Conservation (phyloP, 2,113 vertebrate genomes). For the Thalassoma bifasciatum region DNA sequence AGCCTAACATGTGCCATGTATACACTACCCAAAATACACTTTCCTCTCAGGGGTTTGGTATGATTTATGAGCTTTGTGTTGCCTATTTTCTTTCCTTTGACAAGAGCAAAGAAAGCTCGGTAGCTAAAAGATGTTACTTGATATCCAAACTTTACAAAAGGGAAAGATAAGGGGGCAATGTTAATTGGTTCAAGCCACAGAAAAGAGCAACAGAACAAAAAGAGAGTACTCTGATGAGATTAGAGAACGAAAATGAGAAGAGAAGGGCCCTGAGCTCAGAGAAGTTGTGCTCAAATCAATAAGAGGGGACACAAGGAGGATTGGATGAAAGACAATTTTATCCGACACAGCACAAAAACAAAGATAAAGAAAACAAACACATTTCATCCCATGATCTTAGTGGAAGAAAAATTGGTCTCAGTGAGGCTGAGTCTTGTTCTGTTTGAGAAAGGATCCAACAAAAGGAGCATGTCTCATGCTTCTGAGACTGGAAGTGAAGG, state of each 20-base stretch:
- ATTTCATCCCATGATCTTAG: conserved; percentile 19
- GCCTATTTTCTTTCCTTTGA: conserved; percentile 14
- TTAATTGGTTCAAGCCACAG: not conserved
- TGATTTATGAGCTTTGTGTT: conserved; percentile 28
- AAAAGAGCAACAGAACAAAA: conserved; percentile 13
- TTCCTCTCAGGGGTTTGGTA: not conserved
- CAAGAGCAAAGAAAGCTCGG: not conserved
- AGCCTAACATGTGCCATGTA: conserved; percentile 25
- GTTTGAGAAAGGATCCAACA: conserved; percentile 29
- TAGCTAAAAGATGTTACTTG: not conserved
- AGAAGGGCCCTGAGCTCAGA: not conserved
- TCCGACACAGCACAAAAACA: conserved; percentile 34
- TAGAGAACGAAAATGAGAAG: conserved; percentile 4
- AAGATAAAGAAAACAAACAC: conserved; percentile 23
- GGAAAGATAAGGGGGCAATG: not conserved
- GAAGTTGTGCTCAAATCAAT: conserved; percentile 2
- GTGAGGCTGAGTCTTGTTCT: conserved; percentile 46
- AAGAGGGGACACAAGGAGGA: not conserved
- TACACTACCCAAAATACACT: conserved; percentile 19
- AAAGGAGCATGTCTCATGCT: conserved; percentile 15
- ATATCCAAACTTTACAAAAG: conserved; percentile 4
- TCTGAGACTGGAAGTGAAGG: conserved; percentile 42
- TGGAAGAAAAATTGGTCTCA: conserved; percentile 34
- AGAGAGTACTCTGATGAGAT: not conserved
- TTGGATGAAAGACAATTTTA: conserved; percentile 23